Evolutionary conservation across 2,113 vertebrate genomes (phyloP), one percentile per base, ranked within the genome.

Genomic region (Pteropus alecto): DNA sequence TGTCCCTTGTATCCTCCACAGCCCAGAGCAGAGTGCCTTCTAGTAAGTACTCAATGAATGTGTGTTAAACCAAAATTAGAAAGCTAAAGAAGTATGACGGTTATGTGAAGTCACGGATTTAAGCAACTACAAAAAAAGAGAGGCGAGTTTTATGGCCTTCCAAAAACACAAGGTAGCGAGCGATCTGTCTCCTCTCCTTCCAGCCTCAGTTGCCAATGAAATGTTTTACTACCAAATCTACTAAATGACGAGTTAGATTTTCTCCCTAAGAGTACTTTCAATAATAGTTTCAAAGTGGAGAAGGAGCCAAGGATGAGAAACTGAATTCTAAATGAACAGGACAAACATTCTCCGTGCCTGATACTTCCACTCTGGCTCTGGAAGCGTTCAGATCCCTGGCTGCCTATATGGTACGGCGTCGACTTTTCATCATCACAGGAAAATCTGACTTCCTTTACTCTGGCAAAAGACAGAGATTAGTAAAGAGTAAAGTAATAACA

Each of bases 201-300:
- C 7, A 73, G 70, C 19, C 21, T 46, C 46, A 78, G 33, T 58
- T 19, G 78, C 87, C 28, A 56, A 60, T 7, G 18, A 54, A 83
- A 93, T 38, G 19, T 77, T 95, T 94, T 84, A 41, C 41, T 38
- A 83, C 3, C 76, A 93, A 91, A 87, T 51, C n/a, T 70, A 83
- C 35, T 74, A 56, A 56, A 30, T 30, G 46, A 86, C 5, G 87
- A 79, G 33, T 77, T 63, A 46, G 33, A 33, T 65, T 60, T 38
- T 65, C 71, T 48, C 22, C 19, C 24, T 61, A 19, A 22, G 90
- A 54, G 5, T 16, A 81, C 10, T 85, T 88, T 82, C 51, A 85
- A 46, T 43, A 79, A 79, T 0, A 35, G 6, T 41, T 93, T 77
- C 3, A 82, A 38, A 83, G 26, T n/a, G 9, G 41, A 94, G 71